Evolutionary conservation across 2,113 vertebrate genomes (phyloP), one percentile per base, ranked within the genome.

Genomic region (Pongo abelii): DNA sequence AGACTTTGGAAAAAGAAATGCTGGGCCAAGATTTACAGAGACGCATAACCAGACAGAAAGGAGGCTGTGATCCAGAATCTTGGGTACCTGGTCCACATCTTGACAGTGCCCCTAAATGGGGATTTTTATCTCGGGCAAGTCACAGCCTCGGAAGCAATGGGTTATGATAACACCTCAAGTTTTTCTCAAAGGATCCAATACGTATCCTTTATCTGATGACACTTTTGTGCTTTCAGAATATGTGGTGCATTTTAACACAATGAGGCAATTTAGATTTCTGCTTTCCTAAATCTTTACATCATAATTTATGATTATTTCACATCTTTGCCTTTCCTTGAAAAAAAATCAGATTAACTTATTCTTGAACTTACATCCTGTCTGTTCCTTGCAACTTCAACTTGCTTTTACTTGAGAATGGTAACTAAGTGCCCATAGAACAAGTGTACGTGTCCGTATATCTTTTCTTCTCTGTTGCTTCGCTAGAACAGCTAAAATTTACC

Each of bases 401-500:
- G 52, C 13, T 78, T 64, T 64, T 69, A 35, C 92, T 70, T 70
- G n/a, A 67, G n/a, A 67, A 55, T 13, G 38, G 13, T 43, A 32
- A 52, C n/a, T 3, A 20, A 35, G 38, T 14, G 18, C 8, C 7
- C 0, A 3, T 9, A 43, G 8, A 43, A 18, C 4, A 12, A 20
- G 13, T 25, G 22, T 25, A 5, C 0, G 0, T 30, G 27, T 17
- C 17, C 2, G 1, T 30, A 6, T 25, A 7, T 46, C 35, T 46
- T 67, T 25, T 52, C 20, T 25, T 55, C 48, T 35, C 30, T 20
- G 30, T 20, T 30, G 67, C 5, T 79, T 43, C 20, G 9, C 59
- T 27, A 5, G 10, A 57, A 14, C 22, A 35, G 6, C 17, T 35
- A 22, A 86, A 35, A 13, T 32, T 40, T 67, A 67, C 5, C 59